phyloP scores from a whole-genome alignment of 2,113 vertebrate species.

The Gopherus evgoodei region DNA sequence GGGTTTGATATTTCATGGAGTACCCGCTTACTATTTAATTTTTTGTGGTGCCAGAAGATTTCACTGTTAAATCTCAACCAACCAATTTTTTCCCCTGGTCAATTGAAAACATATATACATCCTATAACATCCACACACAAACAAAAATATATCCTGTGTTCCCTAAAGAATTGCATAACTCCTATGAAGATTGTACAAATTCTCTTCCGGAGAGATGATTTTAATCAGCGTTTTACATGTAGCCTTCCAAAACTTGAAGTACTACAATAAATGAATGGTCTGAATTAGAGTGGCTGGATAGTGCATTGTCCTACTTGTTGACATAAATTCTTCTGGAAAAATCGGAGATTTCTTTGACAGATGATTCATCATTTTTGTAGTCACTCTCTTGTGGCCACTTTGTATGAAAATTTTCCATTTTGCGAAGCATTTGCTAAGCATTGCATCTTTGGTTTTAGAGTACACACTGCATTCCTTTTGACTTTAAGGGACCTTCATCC shows the following conservation, averaged over 20 bases:
- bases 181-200: conserved; percentile 33
- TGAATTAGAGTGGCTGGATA: background rate
- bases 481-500: conserved; percentile 1
- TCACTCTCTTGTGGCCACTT: background rate
- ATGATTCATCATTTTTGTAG: conserved; percentile 43
- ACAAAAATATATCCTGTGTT: background rate
- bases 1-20: background rate
- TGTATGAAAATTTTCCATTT: background rate
- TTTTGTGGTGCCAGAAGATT: background rate
- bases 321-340: conserved; percentile 31
- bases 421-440: background rate
- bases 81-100: background rate
- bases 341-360: conserved; percentile 33
- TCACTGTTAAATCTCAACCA: background rate
- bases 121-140: background rate
- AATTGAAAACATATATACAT: background rate
- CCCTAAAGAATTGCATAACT: background rate
- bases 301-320: background rate
- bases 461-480: conserved; percentile 11
- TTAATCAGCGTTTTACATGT: conserved; percentile 30
- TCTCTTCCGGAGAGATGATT: conserved; percentile 19
- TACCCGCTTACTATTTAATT: background rate
- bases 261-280: background rate
- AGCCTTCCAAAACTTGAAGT: background rate
- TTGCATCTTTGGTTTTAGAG: background rate